A percentile compares a stretch with the other conserved stretches of the same genome.
Conservation (phyloP, 1,140 invertebrate species). For the Drosophila elegans region DNA sequence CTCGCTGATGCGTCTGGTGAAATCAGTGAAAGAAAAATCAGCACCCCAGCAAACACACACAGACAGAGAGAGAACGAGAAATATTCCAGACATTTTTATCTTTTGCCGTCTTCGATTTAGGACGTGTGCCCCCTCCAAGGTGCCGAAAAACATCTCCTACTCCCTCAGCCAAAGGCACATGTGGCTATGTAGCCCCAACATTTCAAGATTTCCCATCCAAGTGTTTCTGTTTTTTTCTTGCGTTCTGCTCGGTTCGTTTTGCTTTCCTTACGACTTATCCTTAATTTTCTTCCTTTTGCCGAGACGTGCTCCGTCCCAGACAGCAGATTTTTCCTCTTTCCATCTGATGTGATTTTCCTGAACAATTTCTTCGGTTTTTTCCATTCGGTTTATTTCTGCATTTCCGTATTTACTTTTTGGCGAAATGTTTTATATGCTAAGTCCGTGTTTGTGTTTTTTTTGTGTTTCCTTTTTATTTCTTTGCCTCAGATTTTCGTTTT, state of each 20-base stretch:
- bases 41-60: slow-evolving; percentile 25
- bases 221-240: slow-evolving; percentile 38
- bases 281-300: slow-evolving; percentile 65
- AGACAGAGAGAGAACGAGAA: slow-evolving; percentile 36
- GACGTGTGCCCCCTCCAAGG: slow-evolving; percentile 42
- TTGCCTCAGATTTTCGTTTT: slow-evolving; percentile 70
- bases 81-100: slow-evolving; percentile 85
- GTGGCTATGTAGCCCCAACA: slow-evolving; percentile 41
- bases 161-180: slow-evolving; percentile 27
- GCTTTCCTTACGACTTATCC: slow-evolving; percentile 62
- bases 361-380: slow-evolving; percentile 46
- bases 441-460: slow-evolving; percentile 28
- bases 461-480: slow-evolving; percentile 68
- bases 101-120: slow-evolving; percentile 82
- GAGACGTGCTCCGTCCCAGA: slow-evolving; percentile 66
- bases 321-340: slow-evolving; percentile 76
- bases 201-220: slow-evolving; percentile 48
- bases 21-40: slow-evolving; percentile 70
- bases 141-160: background rate
- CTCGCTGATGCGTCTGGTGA: slow-evolving; percentile 58
- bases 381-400: slow-evolving; percentile 18
- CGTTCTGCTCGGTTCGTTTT: slow-evolving; percentile 17
- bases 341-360: slow-evolving; percentile 70
- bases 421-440: slow-evolving; percentile 43
- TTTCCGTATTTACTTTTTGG: slow-evolving; percentile 48